Evolutionary conservation across 2,113 vertebrate species (phyloP).

Genomic region (Pardalotus punctatus): DNA sequence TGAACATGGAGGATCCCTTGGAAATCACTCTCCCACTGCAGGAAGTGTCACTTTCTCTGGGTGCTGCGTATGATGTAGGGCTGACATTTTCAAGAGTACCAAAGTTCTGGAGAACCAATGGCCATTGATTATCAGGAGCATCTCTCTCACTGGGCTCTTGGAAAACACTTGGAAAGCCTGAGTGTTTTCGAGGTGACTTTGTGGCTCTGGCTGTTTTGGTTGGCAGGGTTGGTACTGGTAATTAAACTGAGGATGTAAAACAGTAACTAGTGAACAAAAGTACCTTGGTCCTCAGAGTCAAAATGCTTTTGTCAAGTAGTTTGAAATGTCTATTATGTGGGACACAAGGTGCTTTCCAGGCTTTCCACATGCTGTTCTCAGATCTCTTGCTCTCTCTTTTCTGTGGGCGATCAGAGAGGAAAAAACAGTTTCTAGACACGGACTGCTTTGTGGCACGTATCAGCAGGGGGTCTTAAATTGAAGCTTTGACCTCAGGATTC

Average conservation of each 20-base stretch:
- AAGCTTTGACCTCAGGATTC: background rate
- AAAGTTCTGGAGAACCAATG: background rate
- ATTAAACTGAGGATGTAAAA: background rate
- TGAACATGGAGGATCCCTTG: background rate
- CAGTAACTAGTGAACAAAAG: background rate
- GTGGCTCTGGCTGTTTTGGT: background rate
- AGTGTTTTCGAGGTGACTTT: background rate
- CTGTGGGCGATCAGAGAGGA: background rate
- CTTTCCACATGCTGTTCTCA: background rate
- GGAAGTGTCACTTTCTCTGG: background rate
- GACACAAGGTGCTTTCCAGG: constrained; percentile 13
- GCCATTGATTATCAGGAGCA: background rate
- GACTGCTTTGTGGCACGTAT: background rate
- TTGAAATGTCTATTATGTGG: background rate
- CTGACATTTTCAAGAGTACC: background rate
- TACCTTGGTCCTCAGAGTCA: background rate
- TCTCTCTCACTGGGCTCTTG: background rate
- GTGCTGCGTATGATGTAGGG: background rate
- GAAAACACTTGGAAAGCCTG: background rate
- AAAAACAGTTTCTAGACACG: background rate
- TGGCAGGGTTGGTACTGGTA: background rate
- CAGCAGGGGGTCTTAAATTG: background rate
- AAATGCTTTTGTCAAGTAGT: background rate
- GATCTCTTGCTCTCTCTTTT: background rate
- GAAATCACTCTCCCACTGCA: background rate